Percentiles rank a stretch among this genome's conserved stretches.
Evolutionary conservation across 2,797 vertebrate species (phyloP).

Genomic region (Geotrypetes seraphini): DNA sequence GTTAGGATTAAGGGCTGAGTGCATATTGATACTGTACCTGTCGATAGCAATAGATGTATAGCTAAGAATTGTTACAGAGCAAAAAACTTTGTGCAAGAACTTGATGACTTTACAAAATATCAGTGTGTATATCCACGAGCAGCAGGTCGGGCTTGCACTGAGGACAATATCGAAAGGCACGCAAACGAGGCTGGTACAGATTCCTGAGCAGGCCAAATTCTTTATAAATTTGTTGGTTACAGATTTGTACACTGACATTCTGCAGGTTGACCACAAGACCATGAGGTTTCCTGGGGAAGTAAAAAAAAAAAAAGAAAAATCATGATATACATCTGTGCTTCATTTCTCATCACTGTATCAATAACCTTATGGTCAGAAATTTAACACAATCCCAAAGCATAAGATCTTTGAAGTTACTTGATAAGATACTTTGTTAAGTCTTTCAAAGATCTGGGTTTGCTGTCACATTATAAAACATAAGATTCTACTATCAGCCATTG

Average conservation of each 20-base stretch:
- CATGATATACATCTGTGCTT: too few relatives aligned
- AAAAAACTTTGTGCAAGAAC: constrained; percentile 93
- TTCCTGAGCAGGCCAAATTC: constrained; percentile 89
- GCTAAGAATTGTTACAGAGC: constrained; percentile 88
- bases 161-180: constrained; percentile 89
- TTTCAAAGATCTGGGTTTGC: too few relatives aligned
- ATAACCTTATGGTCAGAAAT: too few relatives aligned
- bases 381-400: too few relatives aligned
- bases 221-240: constrained; percentile 90
- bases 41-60: constrained; percentile 91
- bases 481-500: too few relatives aligned
- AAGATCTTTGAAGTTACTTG: too few relatives aligned
- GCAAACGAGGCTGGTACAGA: constrained; percentile 84
- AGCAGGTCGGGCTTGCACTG: constrained; percentile 81
- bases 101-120: constrained; percentile 85
- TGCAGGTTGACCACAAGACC: constrained; percentile 91
- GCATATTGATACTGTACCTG: constrained; percentile 46
- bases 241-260: constrained; percentile 83
- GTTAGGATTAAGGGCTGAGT: background rate
- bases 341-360: too few relatives aligned
- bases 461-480: too few relatives aligned
- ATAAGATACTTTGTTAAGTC: too few relatives aligned
- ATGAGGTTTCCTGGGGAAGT: constrained; percentile 70
- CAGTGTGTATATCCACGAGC: constrained; percentile 84
- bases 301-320: too few relatives aligned